Percentiles rank a stretch among this genome's conserved stretches.
Evolutionary conservation across 2,888 invertebrate genomes (phyloP).

Genomic region (Morpho deidamia): DNA sequence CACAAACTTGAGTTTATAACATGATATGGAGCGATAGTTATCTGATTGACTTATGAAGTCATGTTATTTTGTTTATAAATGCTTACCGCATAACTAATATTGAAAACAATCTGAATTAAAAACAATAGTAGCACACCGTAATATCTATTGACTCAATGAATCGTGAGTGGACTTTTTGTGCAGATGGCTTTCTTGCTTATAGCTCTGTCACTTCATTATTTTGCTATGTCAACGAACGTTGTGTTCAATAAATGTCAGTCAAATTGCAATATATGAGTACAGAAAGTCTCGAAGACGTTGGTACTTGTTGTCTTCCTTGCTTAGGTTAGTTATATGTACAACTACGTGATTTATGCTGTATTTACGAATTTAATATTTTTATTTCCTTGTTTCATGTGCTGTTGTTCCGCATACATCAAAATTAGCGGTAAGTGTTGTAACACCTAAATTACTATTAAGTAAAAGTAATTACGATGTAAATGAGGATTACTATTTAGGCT

Average conservation of each 20-base stretch:
- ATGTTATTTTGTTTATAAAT: slow-evolving; percentile 49
- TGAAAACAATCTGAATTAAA: slow-evolving; percentile 58
- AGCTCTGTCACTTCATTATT: slow-evolving; percentile 14
- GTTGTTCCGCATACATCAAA: slow-evolving; percentile 33
- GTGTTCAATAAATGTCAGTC: slow-evolving; percentile 40
- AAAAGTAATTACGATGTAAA: not conserved
- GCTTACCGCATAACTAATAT: slow-evolving; percentile 39
- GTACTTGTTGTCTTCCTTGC: slow-evolving; percentile 69
- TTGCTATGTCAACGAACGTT: slow-evolving; percentile 13
- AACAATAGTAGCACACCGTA: slow-evolving; percentile 57
- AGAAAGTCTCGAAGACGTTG: slow-evolving; percentile 61
- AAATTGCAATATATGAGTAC: slow-evolving; percentile 55
- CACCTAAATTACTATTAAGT: not conserved
- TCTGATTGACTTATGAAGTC: slow-evolving; percentile 10
- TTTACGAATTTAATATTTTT: slow-evolving; percentile 15
- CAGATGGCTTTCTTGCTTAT: slow-evolving; percentile 34
- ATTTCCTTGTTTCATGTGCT: slow-evolving; percentile 68
- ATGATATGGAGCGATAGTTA: not conserved
- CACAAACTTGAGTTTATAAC: not conserved
- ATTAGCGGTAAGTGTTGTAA: slow-evolving; percentile 59
- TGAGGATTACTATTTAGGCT: not conserved
- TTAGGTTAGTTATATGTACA: slow-evolving; percentile 34
- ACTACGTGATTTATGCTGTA: not conserved
- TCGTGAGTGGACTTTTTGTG: slow-evolving; percentile 44
- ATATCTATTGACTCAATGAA: slow-evolving; percentile 54